A percentile compares a stretch with the other conserved stretches of the same genome.
phyloP scores from a whole-genome alignment of 2,113 vertebrate species.

The Charina bottae region DNA sequence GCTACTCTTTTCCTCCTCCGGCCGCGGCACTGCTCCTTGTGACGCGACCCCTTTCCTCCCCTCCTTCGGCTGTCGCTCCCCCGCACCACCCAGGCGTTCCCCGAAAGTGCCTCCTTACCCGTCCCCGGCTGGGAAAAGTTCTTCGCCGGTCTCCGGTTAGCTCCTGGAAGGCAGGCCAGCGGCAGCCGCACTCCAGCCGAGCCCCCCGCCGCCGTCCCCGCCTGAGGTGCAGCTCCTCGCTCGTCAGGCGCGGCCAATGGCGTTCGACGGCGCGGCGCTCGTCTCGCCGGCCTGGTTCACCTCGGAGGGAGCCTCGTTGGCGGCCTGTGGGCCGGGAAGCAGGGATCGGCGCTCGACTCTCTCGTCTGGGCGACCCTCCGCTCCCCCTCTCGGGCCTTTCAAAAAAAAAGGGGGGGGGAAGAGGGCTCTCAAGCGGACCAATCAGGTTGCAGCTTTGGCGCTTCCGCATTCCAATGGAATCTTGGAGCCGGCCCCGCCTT shows the following conservation, averaged over 20 bases:
- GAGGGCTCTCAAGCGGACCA: background rate
- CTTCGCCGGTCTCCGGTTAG: background rate
- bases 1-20: background rate
- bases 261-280: constrained; percentile 44
- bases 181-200: background rate
- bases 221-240: constrained; percentile 38
- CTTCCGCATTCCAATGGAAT: background rate
- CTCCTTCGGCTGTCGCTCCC: background rate
- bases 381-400: background rate
- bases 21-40: no score
- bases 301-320: background rate
- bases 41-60: background rate
- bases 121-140: constrained; percentile 9
- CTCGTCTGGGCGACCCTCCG: background rate
- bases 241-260: constrained; percentile 47
- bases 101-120: background rate
- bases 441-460: background rate
- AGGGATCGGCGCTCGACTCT: background rate
- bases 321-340: background rate
- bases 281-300: constrained; percentile 6
- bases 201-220: background rate
- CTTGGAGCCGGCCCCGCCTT: background rate
- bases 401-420: no score
- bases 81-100: background rate
- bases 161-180: no score